Evolutionary conservation across 2,797 vertebrate species (phyloP), one percentile per base, ranked within the genome.

Genomic region (Austrolebias charrua): DNA sequence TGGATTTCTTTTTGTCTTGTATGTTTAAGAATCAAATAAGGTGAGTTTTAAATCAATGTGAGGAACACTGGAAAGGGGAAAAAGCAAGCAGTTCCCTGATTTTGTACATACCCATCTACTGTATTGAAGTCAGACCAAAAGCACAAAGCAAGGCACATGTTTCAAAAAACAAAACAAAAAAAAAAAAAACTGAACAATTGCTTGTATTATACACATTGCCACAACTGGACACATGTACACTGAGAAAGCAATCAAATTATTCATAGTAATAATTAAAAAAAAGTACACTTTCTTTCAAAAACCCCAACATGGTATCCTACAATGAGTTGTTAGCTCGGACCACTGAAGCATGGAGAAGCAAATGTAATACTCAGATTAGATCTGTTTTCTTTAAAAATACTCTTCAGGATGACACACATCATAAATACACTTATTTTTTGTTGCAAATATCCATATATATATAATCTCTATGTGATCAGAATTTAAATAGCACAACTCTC

Each of bases 71-170:
- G 61, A 66, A 29, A 64, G 60, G 50, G 60, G 50, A 71, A 66
- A 55, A 66, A 75, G 55, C 71, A 65, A 89, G 68, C 69, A 75
- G 69, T 65, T 56, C 73, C 86, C 59, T 56, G 47, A 55, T 76
- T 60, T 76, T 55, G 57, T 79, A 76, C 65, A 75, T 63, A 80
- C 47, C 61, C 80, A 82, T 83, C 86, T 80, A 81, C 60, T 86
- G 76, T 78, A 83, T 69, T 80, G 69, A 70, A 68, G 6, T 77
- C 33, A 53, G 81, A 69, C 85, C 79, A 60, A 81, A 90, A 85
- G 88, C 90, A 81, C 87, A 87, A 91, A 89, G 89, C 91, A 92
- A 93, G 92, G 93, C 92, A 93, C 91, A 81, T 93, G 89, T 91
- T 88, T 83, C 29, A 88, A 90, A 88, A 55, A 33, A 64, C 75